These are phyloP conservation scores for Erannis defoliaria DNA, from an alignment of 2,888 invertebrate species.

Conservation along the genomic window DNA sequence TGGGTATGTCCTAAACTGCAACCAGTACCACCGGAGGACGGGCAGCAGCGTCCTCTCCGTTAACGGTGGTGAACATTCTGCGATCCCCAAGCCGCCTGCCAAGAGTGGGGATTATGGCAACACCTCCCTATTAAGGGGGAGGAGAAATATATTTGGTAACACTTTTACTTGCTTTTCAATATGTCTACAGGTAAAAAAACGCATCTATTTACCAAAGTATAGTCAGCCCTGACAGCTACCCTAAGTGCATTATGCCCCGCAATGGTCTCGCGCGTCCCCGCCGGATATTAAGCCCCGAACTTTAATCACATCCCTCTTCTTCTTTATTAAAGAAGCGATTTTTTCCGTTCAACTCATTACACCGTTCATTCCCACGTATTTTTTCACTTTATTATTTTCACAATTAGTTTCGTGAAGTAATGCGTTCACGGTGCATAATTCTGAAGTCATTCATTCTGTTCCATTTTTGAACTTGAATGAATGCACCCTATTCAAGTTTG, in stretches of 20 bases:
- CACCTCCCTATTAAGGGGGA: too few species aligned
- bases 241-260: slow-evolving; percentile 65
- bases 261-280: slow-evolving; percentile 77
- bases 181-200: background rate
- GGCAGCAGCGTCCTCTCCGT: too few species aligned
- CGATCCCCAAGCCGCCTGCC: too few species aligned
- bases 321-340: slow-evolving; percentile 69
- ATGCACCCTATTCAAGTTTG: slow-evolving; percentile 54
- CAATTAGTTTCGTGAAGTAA: slow-evolving; percentile 79
- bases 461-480: slow-evolving; percentile 68
- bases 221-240: slow-evolving; percentile 60
- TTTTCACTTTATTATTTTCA: slow-evolving; percentile 68
- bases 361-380: slow-evolving; percentile 79
- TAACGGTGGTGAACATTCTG: too few species aligned
- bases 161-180: too few species aligned
- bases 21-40: too few species aligned
- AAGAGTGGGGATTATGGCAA: too few species aligned
- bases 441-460: slow-evolving; percentile 58
- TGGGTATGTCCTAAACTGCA: too few species aligned
- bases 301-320: slow-evolving; percentile 77
- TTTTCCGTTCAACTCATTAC: slow-evolving; percentile 79
- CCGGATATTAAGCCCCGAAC: slow-evolving; percentile 81
- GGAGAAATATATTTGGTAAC: background rate
- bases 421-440: slow-evolving; percentile 85
- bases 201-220: background rate